Evolutionary conservation across 2,113 vertebrate species (phyloP).

Genomic region (Solea solea): DNA sequence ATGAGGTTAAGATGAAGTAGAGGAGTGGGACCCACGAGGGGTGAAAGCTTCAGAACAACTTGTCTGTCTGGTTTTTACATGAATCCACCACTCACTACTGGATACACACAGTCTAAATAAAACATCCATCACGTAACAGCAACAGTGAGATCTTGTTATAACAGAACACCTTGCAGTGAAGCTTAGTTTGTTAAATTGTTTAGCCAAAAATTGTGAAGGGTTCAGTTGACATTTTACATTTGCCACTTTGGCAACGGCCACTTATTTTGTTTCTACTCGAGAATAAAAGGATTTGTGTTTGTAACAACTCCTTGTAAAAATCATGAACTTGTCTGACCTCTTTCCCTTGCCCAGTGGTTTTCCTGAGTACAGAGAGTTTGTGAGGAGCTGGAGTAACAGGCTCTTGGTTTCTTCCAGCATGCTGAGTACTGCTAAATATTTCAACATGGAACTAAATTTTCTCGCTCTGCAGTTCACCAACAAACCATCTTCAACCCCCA

Average conservation of each 20-base stretch:
- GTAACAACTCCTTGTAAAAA: not conserved
- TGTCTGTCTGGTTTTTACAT: constrained; percentile 37
- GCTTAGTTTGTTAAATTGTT: constrained; percentile 5
- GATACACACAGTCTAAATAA: constrained; percentile 28
- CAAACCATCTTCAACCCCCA: constrained; percentile 46
- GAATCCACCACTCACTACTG: constrained; percentile 21
- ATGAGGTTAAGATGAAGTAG: not conserved
- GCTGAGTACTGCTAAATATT: constrained; percentile 64
- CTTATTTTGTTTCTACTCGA: not conserved
- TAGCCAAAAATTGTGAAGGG: no score
- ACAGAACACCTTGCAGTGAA: constrained; percentile 1
- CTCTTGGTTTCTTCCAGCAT: constrained; percentile 8
- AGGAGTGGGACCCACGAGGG: not conserved
- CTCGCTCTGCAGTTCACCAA: constrained; percentile 42
- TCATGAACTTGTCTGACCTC: not conserved
- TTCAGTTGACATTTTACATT: not conserved
- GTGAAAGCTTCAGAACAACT: constrained; percentile 10
- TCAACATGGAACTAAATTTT: constrained; percentile 65
- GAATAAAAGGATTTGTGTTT: not conserved
- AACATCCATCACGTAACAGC: constrained; percentile 10
- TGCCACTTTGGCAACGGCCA: not conserved
- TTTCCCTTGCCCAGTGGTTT: constrained; percentile 22
- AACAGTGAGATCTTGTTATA: not conserved
- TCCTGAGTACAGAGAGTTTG: constrained; percentile 11
- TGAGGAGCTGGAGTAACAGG: constrained; percentile 29